phyloP scores from a whole-genome alignment of 2,797 vertebrate genomes.

The Picus viridis region DNA sequence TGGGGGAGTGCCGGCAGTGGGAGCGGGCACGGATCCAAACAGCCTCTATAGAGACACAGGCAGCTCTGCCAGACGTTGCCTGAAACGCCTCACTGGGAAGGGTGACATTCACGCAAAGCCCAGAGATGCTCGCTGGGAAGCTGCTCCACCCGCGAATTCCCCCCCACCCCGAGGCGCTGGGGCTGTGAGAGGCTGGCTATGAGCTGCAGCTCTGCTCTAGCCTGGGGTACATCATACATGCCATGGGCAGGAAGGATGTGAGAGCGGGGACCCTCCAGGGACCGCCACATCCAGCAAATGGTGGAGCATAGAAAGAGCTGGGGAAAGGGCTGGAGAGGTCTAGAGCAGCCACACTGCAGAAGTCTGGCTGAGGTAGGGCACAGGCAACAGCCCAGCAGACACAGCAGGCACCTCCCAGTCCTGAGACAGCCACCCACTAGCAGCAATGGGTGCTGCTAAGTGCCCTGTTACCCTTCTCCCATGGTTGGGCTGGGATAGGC shows the following conservation, averaged over 20 bases:
- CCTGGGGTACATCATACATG: background rate
- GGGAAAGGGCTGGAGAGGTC: background rate
- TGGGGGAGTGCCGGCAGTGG: background rate
- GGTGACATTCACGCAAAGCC: accelerated
- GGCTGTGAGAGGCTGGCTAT: background rate
- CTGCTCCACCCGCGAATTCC: background rate
- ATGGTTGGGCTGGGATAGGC: background rate
- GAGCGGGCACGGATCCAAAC: background rate
- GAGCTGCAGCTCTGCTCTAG: background rate
- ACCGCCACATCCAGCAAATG: background rate
- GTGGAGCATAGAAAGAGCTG: background rate
- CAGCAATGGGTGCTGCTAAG: background rate
- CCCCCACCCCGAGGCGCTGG: accelerated
- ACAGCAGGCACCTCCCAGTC: background rate
- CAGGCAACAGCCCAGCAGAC: background rate
- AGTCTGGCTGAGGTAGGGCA: accelerated
- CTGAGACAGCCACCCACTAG: background rate
- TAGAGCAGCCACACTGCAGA: background rate
- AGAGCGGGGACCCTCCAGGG: background rate
- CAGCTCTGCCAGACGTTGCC: background rate
- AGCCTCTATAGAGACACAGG: background rate
- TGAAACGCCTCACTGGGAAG: background rate
- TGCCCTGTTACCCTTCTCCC: accelerated
- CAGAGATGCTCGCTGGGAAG: background rate
- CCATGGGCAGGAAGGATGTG: background rate